Percentiles rank a stretch among this genome's conserved stretches.
phyloP scores from a whole-genome alignment of 2,888 invertebrate species.

The Operophtera brumata region DNA sequence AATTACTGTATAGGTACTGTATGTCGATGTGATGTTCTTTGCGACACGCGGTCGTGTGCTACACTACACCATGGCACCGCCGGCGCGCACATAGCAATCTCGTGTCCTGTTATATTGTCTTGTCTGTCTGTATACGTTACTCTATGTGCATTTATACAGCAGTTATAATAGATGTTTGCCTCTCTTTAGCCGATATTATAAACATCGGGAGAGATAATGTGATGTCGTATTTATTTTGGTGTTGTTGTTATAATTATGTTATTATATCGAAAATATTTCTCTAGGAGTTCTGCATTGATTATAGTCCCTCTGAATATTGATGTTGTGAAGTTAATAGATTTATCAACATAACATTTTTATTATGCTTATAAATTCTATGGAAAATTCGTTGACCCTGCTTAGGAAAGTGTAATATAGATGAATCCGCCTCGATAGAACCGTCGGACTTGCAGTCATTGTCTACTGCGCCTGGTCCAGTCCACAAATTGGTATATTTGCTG shows the following conservation, averaged over 20 bases:
- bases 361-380: slow-evolving; percentile 53
- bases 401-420: slow-evolving; percentile 72
- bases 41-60: slow-evolving; percentile 45
- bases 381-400: slow-evolving; percentile 58
- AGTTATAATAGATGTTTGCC: slow-evolving; percentile 79
- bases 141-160: slow-evolving; percentile 77
- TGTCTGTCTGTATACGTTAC: slow-evolving; percentile 70
- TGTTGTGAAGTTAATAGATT: slow-evolving; percentile 73
- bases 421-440: slow-evolving; percentile 72
- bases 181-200: slow-evolving; percentile 73
- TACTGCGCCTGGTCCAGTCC: slow-evolving; percentile 63
- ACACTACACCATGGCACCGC: slow-evolving; percentile 45
- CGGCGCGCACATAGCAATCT: slow-evolving; percentile 62
- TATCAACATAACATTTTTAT: slow-evolving; percentile 53
- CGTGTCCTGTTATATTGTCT: slow-evolving; percentile 77
- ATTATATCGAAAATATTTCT: slow-evolving; percentile 57
- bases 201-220: slow-evolving; percentile 68
- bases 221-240: slow-evolving; percentile 72
- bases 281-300: slow-evolving; percentile 75
- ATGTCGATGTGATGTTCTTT: slow-evolving; percentile 74
- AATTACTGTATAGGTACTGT: slow-evolving; percentile 53
- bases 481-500: slow-evolving; percentile 64
- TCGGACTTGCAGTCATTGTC: slow-evolving; percentile 66
- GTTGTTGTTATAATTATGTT: slow-evolving; percentile 65
- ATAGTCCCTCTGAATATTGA: slow-evolving; percentile 74